A percentile compares a stretch with the other conserved stretches of the same genome.
phyloP scores from a whole-genome alignment of 2,797 vertebrate species.

The Girardinus metallicus region DNA sequence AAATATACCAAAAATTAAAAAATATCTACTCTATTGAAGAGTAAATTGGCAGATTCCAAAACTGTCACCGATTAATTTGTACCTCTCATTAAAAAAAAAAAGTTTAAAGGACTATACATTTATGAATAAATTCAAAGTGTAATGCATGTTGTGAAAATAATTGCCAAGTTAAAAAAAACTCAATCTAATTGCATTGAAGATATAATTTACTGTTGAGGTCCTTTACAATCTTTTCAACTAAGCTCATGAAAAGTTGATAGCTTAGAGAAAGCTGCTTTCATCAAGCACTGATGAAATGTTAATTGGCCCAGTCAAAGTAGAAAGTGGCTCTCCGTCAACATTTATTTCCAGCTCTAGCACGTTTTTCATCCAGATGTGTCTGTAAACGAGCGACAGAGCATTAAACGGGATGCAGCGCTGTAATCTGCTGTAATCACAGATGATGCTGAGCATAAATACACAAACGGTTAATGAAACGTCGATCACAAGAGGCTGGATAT shows the following conservation, averaged over 20 bases:
- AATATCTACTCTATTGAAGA: not conserved
- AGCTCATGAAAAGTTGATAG: conserved; percentile 31
- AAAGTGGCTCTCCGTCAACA: not conserved
- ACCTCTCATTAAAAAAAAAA: not conserved
- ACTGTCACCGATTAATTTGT: not conserved
- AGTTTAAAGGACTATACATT: not conserved
- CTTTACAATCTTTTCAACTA: not conserved
- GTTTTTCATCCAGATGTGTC: not conserved
- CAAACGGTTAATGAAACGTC: conserved; percentile 13
- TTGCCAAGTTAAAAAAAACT: not conserved
- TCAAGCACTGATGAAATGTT: conserved; percentile 15
- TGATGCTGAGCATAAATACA: conserved; percentile 14
- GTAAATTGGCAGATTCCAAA: not conserved
- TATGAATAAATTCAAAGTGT: not conserved
- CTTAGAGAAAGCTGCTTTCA: conserved; percentile 6
- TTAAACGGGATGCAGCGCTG: conserved; percentile 1
- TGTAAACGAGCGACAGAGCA: conserved; percentile 4
- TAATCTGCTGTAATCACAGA: conserved; percentile 1
- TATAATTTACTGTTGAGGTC: not conserved
- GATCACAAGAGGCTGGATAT: conserved; percentile 40
- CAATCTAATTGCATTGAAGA: not conserved
- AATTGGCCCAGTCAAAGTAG: not conserved
- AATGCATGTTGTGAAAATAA: not conserved
- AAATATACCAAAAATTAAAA: not conserved
- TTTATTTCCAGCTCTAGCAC: not conserved